Base-by-base conservation (phyloP, 2,888 invertebrate species). In the Hedya salicella region DNA sequence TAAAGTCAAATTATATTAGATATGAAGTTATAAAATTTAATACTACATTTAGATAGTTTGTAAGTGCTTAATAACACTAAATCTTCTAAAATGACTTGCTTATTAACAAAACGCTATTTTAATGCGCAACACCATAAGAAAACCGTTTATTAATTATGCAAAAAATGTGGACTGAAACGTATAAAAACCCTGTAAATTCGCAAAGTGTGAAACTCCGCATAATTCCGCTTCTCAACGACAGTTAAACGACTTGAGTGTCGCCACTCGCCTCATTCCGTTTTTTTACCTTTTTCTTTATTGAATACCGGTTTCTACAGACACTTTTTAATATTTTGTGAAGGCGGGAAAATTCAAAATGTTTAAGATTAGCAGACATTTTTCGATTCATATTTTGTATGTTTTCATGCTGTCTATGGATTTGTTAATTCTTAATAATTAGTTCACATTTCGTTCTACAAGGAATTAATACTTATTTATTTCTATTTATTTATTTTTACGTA, bases 121-220 rank as follows among this genome's bases (percentile, higher is more conserved):
- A 13, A 25, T 3, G 21, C 16, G 30, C 71, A 76, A 68, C 62
- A 57, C 69, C 67, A 46, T 25, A 42, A 44, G 36, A 40, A 32
- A 36, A 32, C 21, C 44, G 25, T 52, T 56, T 52, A 59, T 65
- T 65, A 65, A 65, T 65, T 52, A 52, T 65, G 59, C 78, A 75
- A 77, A 79, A 81, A 81, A 83, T 77, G 77, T 75, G 73, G 63
- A 69, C 62, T 70, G 74, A 75, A 75, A 74, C 75, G 73, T 73
- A 71, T 42, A 65, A 36, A 65, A 65, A 65, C 42, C 21, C 57
- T 57, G 52, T 39, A 60, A 60, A 53, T 40, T 60, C 53, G 53
- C 50, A 53, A 66, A 66, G 65, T 66, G 65, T 19, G 59, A 60
- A 66, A 66, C 60, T 60, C 36, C 9, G 49, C 52, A 57, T 50